Conservation (phyloP, 2,113 vertebrate species). For the Piprites chloris region DNA sequence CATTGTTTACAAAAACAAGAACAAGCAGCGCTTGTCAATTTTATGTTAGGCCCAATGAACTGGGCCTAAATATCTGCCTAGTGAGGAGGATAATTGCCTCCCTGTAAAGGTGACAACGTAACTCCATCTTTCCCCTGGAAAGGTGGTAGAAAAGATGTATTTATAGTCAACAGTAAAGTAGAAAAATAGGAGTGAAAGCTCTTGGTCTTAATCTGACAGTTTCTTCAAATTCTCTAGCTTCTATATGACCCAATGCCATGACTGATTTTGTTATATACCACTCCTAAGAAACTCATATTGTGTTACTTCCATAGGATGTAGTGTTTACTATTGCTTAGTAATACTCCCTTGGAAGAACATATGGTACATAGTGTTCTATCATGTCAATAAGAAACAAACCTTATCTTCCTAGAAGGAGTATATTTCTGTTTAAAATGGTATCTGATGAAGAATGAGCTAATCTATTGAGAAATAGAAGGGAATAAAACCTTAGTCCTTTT, state of each 20-base stretch:
- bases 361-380: neutral
- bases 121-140: neutral
- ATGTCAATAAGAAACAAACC: slow-evolving; percentile 12
- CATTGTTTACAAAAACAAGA: neutral
- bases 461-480: slow-evolving; percentile 48
- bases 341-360: slow-evolving; percentile 21
- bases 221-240: neutral
- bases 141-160: neutral
- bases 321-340: slow-evolving; percentile 40
- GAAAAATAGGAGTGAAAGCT: neutral
- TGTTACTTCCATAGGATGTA: neutral
- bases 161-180: neutral
- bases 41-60: neutral
- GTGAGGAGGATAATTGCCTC: neutral
- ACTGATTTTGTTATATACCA: neutral
- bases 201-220: neutral
- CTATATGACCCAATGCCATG: neutral
- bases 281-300: neutral
- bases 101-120: neutral
- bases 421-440: slow-evolving; percentile 61
- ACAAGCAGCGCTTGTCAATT: neutral
- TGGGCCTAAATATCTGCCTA: slow-evolving; percentile 23
- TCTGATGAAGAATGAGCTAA: slow-evolving; percentile 62
- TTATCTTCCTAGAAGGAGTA: slow-evolving; percentile 29
- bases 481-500: slow-evolving; percentile 58